phyloP scores from a whole-genome alignment of 64 coral and sea anemone species.

The Porites lutea region DNA sequence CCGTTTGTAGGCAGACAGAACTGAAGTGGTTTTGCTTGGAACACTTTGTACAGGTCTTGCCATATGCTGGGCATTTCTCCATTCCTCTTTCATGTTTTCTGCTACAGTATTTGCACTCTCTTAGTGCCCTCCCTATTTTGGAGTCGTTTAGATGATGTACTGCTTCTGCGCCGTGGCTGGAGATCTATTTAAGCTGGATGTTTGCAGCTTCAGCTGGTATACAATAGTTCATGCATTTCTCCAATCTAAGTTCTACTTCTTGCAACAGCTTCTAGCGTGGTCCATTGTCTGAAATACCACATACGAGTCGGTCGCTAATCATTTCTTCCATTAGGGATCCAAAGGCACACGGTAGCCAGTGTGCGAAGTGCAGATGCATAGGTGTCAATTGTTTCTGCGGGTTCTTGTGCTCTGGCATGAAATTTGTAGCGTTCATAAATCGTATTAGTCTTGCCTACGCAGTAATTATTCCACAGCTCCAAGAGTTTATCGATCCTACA shows the following conservation, averaged over 20 bases:
- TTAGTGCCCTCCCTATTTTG: not conserved
- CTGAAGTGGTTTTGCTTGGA: not conserved
- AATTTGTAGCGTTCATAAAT: conserved; percentile 8
- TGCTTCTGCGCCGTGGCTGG: not conserved
- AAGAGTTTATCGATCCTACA: not conserved
- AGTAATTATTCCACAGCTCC: not conserved
- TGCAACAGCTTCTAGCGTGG: too few relatives aligned
- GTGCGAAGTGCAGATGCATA: conserved; percentile 38
- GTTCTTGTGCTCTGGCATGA: not conserved
- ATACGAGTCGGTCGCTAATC: too few relatives aligned
- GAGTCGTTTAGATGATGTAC: too few relatives aligned
- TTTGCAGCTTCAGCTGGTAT: conserved; percentile 29
- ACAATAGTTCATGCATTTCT: conserved; percentile 41
- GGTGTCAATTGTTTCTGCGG: not conserved
- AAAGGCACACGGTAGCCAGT: not conserved
- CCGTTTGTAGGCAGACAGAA: not conserved
- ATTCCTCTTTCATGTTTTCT: not conserved
- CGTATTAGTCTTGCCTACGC: not conserved
- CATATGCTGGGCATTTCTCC: conserved; percentile 5
- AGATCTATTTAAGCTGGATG: not conserved
- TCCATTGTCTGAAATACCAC: too few relatives aligned
- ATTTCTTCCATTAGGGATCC: too few relatives aligned
- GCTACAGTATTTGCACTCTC: not conserved
- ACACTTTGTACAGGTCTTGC: not conserved
- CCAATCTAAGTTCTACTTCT: not conserved